phyloP scores from a whole-genome alignment of 2,797 vertebrate species.

The Trachops cirrhosus region DNA sequence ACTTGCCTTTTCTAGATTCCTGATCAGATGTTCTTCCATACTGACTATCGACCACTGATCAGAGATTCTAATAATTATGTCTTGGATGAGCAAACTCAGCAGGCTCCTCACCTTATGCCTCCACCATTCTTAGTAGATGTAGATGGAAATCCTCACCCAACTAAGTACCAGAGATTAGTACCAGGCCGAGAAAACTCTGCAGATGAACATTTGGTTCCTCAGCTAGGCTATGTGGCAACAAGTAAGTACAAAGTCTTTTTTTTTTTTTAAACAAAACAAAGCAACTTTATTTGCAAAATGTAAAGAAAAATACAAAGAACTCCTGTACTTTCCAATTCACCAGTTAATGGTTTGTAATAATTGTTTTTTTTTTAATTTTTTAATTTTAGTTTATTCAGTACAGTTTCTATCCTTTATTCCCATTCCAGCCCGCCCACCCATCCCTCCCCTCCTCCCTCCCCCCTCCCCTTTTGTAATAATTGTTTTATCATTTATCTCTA shows the following conservation, averaged over 20 bases:
- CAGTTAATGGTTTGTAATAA: neutral
- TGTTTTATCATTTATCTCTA: neutral
- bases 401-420: too few relatives aligned
- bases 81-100: slow-evolving; percentile 97
- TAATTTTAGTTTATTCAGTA: too few relatives aligned
- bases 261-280: neutral
- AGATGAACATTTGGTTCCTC: slow-evolving; percentile 95
- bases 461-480: neutral
- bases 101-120: slow-evolving; percentile 98
- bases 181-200: slow-evolving; percentile 96
- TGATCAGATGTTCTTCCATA: slow-evolving; percentile 99
- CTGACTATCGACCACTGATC: slow-evolving; percentile 96
- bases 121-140: slow-evolving; percentile 98
- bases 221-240: slow-evolving; percentile 96
- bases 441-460: too few relatives aligned
- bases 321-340: neutral
- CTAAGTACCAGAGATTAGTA: slow-evolving; percentile 93
- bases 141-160: slow-evolving; percentile 97
- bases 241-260: slow-evolving; percentile 84
- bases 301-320: neutral
- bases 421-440: too few relatives aligned
- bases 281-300: neutral
- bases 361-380: too few relatives aligned
- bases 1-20: slow-evolving; percentile 88
- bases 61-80: slow-evolving; percentile 95